Evolutionary conservation across 2,888 invertebrate species (phyloP), one percentile per base, ranked within the genome.

Genomic region (Eristalinus aeneus): DNA sequence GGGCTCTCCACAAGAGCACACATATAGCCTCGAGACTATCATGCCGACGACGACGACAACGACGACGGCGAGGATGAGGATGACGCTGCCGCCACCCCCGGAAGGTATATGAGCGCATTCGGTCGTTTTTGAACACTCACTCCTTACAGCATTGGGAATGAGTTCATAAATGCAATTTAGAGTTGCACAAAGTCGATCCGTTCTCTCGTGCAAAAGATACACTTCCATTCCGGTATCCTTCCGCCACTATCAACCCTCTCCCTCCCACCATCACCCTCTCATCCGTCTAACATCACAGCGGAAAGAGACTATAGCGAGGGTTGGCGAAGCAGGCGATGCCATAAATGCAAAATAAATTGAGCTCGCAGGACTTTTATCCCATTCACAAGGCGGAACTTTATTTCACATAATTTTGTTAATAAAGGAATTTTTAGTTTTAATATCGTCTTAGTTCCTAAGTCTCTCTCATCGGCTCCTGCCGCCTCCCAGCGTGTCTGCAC

Each of bases 311-410:
- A n/a, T 63, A 9, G 20, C 31, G 9, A 11, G 8, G 32, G 20
- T n/a, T 34, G 34, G 23, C 20, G 64, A 76, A 60, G 63, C 39
- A 58, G 69, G 76, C 46, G 16, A 81, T 72, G 64, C 36, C 65
- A 86, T 82, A 86, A 82, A 86, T 86, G 69, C 68, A 82, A 81
- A 86, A 86, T 86, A 86, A 86, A 86, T 86, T 77, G 86, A 82
- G 76, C 86, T 81, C 77, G 65, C 73, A 77, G 65, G 86, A 86
- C 81, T 68, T 64, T 73, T 73, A 71, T 46, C 67, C 60, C 69
- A 65, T 77, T 73, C 86, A 78, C 78, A 83, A 74, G 73, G 82
- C 73, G 69, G 69, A 86, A 86, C 86, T 86, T 77, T 86, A 73
- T 86, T 82, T 86, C 77, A 73, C 54, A 82, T 86, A 86, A 86